Conservation (phyloP, 2,797 vertebrate genomes). For the Tragelaphus oryx region DNA sequence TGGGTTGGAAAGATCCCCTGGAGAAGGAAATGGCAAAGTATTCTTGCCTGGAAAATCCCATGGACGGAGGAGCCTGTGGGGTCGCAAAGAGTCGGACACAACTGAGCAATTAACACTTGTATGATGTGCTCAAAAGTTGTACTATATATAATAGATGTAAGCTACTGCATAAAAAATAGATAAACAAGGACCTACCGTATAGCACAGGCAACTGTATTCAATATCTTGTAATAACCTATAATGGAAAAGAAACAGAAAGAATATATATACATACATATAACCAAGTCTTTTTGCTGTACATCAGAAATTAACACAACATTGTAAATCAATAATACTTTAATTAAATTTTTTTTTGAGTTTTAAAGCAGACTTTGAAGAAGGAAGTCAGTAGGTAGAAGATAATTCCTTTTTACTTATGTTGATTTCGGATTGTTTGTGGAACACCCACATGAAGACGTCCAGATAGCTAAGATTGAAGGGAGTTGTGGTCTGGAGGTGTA, state of each 20-base stretch:
- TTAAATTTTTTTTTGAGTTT: neutral
- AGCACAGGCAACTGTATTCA: neutral
- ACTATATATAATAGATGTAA: neutral
- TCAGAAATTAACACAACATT: neutral
- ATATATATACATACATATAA: neutral
- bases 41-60: neutral
- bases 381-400: neutral
- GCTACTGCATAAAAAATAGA: neutral
- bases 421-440: neutral
- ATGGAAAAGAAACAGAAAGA: neutral
- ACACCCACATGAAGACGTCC: neutral
- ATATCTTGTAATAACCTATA: neutral
- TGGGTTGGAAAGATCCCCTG: neutral
- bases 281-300: neutral
- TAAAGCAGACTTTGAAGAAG: neutral
- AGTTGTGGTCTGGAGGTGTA: neutral
- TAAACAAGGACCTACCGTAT: neutral
- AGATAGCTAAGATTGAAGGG: neutral
- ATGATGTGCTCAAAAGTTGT: neutral
- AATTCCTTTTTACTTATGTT: neutral
- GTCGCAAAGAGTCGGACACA: rapidly evolving
- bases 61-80: neutral
- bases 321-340: neutral
- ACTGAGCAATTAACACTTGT: neutral
- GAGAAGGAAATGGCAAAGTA: neutral